Percentiles rank a stretch among this genome's conserved stretches.
Conservation (phyloP, 2,888 invertebrate species). For the Sphinx pinastri region DNA sequence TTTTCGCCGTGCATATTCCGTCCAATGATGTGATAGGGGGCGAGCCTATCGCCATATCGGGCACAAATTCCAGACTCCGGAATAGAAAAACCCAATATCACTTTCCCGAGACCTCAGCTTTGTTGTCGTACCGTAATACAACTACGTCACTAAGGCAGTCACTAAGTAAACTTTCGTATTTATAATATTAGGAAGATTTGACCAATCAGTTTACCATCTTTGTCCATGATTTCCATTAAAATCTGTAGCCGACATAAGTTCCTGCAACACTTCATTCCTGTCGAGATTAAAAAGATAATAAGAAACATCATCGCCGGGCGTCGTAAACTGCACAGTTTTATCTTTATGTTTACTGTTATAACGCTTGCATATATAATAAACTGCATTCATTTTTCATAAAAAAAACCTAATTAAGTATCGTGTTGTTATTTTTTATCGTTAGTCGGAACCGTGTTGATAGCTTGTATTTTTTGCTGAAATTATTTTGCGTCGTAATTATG, state of each 20-base stretch:
- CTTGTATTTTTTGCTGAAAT: not conserved
- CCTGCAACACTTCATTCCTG: not conserved
- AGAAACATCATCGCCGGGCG: not conserved
- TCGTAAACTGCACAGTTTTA: constrained; percentile 19
- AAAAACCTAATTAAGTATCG: constrained; percentile 19
- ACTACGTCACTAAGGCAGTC: no score
- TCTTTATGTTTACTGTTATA: constrained; percentile 20
- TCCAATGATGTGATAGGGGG: no score
- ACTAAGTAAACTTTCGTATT: no score
- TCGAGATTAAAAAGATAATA: constrained; percentile 9
- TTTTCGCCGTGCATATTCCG: no score
- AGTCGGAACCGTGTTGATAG: not conserved
- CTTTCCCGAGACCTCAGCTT: no score
- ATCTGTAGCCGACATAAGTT: not conserved
- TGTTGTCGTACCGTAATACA: no score
- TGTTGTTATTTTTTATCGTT: constrained; percentile 5
- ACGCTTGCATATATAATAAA: constrained; percentile 19
- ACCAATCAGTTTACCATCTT: no score
- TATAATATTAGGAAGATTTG: no score
- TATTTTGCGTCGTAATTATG: not conserved
- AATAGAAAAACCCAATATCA: no score
- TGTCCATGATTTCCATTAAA: not conserved
- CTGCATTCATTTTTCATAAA: constrained; percentile 23
- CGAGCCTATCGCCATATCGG: no score
- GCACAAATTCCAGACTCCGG: no score